Conservation (phyloP, 1,140 invertebrate species). For the Pteromalus puparum region DNA sequence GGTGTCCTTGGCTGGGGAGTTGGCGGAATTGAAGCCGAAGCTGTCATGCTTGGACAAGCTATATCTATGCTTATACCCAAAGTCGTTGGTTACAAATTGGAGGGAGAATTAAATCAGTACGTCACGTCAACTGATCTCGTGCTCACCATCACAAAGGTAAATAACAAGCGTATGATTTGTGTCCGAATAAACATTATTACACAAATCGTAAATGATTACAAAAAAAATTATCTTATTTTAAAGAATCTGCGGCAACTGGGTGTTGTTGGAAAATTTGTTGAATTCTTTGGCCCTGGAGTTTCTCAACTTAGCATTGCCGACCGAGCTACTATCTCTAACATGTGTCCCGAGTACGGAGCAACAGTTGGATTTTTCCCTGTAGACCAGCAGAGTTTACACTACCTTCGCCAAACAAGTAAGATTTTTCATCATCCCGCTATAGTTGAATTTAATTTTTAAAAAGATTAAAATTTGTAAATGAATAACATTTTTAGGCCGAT, state of each 20-base stretch:
- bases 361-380: conserved; percentile 98
- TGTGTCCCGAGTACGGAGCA: conserved; percentile 99
- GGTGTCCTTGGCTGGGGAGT: conserved; percentile 88
- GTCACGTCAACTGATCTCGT: conserved; percentile 99
- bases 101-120: conserved; percentile 86
- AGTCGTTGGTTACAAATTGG: conserved; percentile 95
- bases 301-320: conserved; percentile 94
- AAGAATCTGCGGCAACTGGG: conserved; percentile 94
- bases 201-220: not conserved
- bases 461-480: conserved; percentile 6
- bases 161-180: conserved; percentile 16
- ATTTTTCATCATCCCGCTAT: conserved; percentile 10
- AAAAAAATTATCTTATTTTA: conserved; percentile 57
- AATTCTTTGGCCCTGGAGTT: conserved; percentile 97
- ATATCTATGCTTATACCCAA: conserved; percentile 97
- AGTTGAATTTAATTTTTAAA: not conserved
- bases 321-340: conserved; percentile 95
- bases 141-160: conserved; percentile 96
- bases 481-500: conserved; percentile 81
- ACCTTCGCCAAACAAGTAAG: conserved; percentile 92
- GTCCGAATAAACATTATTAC: not conserved
- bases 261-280: conserved; percentile 98
- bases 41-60: conserved; percentile 95
- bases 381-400: conserved; percentile 89
- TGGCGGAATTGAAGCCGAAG: conserved; percentile 91